These are phyloP conservation scores for Penaeus indicus DNA, from an alignment of 1,140 invertebrate genomes.

Conservation along the genomic window DNA sequence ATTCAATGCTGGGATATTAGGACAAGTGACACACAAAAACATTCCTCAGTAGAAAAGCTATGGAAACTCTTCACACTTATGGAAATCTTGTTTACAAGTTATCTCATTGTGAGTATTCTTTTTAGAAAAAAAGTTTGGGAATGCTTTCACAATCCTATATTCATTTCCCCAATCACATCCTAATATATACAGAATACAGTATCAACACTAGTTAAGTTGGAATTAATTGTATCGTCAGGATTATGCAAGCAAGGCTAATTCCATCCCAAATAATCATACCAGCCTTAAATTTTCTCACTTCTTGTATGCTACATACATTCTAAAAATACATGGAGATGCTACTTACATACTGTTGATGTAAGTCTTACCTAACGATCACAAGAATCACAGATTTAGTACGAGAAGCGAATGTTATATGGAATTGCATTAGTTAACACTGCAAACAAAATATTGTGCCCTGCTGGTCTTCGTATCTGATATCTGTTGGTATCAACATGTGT, in stretches of 20 bases:
- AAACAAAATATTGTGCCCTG: constrained; percentile 53
- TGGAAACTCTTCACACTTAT: constrained; percentile 51
- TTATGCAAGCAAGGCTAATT: constrained; percentile 46
- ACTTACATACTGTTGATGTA: constrained; percentile 50
- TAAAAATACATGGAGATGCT: constrained; percentile 57
- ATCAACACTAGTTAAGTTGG: constrained; percentile 42
- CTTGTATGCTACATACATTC: constrained; percentile 46
- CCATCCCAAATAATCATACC: constrained; percentile 33
- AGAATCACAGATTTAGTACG: constrained; percentile 65
- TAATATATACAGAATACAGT: constrained; percentile 50
- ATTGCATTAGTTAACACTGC: constrained; percentile 65
- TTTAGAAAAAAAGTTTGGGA: constrained; percentile 38
- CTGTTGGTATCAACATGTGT: constrained; percentile 20
- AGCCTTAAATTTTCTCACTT: neutral
- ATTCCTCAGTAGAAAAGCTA: constrained; percentile 59
- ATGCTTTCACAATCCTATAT: constrained; percentile 49
- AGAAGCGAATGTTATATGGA: constrained; percentile 65
- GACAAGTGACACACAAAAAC: constrained; percentile 55
- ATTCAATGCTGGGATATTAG: constrained; percentile 41
- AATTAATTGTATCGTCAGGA: constrained; percentile 54
- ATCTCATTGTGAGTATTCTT: constrained; percentile 55
- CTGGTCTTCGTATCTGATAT: constrained; percentile 20
- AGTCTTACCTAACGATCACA: constrained; percentile 65
- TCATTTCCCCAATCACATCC: constrained; percentile 47
- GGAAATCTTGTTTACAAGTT: constrained; percentile 56